A percentile compares a stretch with the other conserved stretches of the same genome.
phyloP scores from a whole-genome alignment of 2,888 invertebrate species.

The Eilema depressum region DNA sequence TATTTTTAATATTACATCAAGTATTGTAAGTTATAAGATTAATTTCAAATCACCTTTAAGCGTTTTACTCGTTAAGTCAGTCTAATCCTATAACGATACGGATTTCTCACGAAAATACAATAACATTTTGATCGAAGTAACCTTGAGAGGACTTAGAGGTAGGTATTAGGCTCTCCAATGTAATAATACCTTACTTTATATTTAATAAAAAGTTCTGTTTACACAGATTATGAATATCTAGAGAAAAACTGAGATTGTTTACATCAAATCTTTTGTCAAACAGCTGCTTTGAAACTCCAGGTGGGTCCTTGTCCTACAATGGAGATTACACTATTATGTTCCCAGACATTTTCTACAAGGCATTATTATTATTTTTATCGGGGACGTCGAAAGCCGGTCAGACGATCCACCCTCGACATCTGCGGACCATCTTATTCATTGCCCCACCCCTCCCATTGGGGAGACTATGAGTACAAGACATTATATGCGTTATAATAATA shows the following conservation, averaged over 20 bases:
- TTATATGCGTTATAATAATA: no score
- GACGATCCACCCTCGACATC: no score
- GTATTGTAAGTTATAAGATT: background rate
- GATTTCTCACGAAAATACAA: slow-evolving; percentile 5
- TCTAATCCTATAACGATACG: slow-evolving; percentile 14
- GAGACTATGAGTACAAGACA: no score
- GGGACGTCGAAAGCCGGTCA: no score
- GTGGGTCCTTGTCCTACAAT: background rate
- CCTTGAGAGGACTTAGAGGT: slow-evolving; percentile 11
- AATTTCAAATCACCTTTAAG: background rate
- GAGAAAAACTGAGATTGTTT: background rate
- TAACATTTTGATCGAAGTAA: slow-evolving; percentile 8
- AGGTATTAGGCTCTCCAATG: slow-evolving; percentile 4
- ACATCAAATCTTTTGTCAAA: background rate
- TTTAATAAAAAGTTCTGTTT: slow-evolving; percentile 1
- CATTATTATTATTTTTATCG: no score
- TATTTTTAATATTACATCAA: background rate
- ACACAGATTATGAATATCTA: background rate
- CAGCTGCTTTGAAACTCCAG: background rate
- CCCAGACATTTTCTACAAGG: background rate
- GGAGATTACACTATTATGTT: background rate
- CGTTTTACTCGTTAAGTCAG: slow-evolving; percentile 2
- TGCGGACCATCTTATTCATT: no score
- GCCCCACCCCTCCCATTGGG: no score
- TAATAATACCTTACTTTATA: slow-evolving; percentile 1